Percentiles rank a stretch among this genome's conserved stretches.
These are phyloP conservation scores for Donacobius atricapilla DNA, from an alignment of 2,113 vertebrate genomes.

Conservation along the genomic window DNA sequence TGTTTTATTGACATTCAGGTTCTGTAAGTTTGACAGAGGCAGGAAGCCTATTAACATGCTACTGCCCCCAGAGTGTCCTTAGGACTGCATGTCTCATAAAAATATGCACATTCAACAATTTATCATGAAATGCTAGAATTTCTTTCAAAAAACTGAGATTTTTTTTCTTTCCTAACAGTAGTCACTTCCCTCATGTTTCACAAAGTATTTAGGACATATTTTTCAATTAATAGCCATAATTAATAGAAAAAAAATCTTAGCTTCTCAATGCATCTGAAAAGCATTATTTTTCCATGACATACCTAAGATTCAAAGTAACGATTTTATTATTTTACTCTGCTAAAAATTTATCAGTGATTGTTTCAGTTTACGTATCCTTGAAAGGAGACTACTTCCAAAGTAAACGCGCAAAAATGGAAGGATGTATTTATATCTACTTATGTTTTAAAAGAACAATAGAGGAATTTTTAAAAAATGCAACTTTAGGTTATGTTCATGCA, in stretches of 20 bases:
- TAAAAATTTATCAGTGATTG: neutral
- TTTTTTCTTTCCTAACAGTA: neutral
- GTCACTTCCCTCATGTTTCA: neutral
- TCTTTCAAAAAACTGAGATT: neutral
- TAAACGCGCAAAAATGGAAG: neutral
- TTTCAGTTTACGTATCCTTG: neutral
- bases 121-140: neutral
- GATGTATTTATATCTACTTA: neutral
- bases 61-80: neutral
- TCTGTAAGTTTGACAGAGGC: neutral
- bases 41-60: neutral
- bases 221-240: neutral
- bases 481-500: neutral
- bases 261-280: neutral
- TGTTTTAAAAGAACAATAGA: neutral
- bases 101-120: neutral
- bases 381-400: neutral
- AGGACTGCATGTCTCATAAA: neutral
- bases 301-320: neutral
- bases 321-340: neutral
- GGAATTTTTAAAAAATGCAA: neutral
- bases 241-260: neutral
- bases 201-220: neutral
- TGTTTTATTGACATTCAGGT: neutral
- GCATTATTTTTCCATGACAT: neutral